These are phyloP conservation scores for Drosophila neonasuta DNA, from an alignment of 2,888 invertebrate species.

Conservation along the genomic window DNA sequence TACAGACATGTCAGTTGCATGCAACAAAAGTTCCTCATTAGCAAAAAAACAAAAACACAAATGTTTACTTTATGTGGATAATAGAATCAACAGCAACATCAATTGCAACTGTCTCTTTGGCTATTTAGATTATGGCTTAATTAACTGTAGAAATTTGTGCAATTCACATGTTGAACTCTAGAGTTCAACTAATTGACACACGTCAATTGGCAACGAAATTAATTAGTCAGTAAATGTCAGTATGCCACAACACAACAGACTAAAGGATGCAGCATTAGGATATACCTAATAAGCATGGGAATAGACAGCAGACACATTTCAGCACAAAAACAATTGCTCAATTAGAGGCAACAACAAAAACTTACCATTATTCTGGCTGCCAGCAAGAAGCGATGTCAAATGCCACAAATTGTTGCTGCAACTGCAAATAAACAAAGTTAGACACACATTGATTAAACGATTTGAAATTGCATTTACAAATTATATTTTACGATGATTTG, in stretches of 20 bases:
- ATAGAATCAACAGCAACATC: slow-evolving; percentile 3
- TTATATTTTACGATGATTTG: not conserved
- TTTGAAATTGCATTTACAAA: not conserved
- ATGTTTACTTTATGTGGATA: slow-evolving; percentile 9
- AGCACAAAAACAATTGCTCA: not conserved
- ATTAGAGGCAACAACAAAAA: slow-evolving; percentile 12
- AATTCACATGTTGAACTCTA: slow-evolving; percentile 12
- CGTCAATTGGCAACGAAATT: slow-evolving; percentile 58
- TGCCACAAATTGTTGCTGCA: slow-evolving; percentile 36
- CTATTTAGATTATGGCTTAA: slow-evolving; percentile 18
- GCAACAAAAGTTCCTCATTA: slow-evolving; percentile 8
- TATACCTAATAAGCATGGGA: not conserved
- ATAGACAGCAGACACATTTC: slow-evolving; percentile 11
- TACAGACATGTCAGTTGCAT: slow-evolving; percentile 18
- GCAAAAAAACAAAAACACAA: not conserved
- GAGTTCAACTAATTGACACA: slow-evolving; percentile 56
- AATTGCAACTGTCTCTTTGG: slow-evolving; percentile 4
- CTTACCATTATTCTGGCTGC: slow-evolving; percentile 65
- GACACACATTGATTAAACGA: not conserved
- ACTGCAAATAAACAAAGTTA: slow-evolving; percentile 41
- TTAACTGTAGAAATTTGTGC: slow-evolving; percentile 7
- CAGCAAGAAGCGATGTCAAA: slow-evolving; percentile 32
- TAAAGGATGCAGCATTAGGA: slow-evolving; percentile 4
- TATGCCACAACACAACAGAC: slow-evolving; percentile 8
- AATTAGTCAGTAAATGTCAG: slow-evolving; percentile 36